Conservation (phyloP, 1,140 invertebrate genomes). For the Psilanteris sp. region DNA sequence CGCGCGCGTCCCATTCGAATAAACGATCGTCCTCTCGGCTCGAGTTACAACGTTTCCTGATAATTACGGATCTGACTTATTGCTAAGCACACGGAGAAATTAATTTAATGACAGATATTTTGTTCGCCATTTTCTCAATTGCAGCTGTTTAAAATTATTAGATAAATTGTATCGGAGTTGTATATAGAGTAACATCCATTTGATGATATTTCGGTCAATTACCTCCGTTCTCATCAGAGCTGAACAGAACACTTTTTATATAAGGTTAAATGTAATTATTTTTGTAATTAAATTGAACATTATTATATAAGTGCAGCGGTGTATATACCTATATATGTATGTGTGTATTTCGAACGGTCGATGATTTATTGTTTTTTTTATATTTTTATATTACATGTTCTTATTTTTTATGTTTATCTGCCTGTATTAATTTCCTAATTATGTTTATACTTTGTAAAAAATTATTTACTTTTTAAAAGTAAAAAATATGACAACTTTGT, state of each 20-base stretch:
- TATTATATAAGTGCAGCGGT: slow-evolving; percentile 20
- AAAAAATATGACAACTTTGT: too few relatives aligned
- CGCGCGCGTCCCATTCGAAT: too few relatives aligned
- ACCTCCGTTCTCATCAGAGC: slow-evolving; percentile 40
- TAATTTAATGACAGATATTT: slow-evolving; percentile 7
- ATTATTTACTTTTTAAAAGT: too few relatives aligned
- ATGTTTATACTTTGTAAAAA: too few relatives aligned
- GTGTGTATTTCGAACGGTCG: too few relatives aligned
- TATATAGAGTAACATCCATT: slow-evolving; percentile 35
- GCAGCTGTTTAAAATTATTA: slow-evolving; percentile 4
- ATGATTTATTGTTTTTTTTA: too few relatives aligned
- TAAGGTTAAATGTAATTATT: slow-evolving; percentile 47
- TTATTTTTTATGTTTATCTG: too few relatives aligned
- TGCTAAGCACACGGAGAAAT: slow-evolving; percentile 2
- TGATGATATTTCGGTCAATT: slow-evolving; percentile 49
- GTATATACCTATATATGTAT: neutral
- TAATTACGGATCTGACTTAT: neutral
- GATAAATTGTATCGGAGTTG: too few relatives aligned
- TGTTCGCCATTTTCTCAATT: slow-evolving; percentile 10
- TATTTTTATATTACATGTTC: too few relatives aligned
- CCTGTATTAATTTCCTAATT: too few relatives aligned
- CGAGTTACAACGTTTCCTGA: neutral
- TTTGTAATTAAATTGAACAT: slow-evolving; percentile 39
- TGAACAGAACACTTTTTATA: slow-evolving; percentile 48
- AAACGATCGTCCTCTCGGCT: too few relatives aligned